Evolutionary conservation across 2,888 invertebrate species (phyloP).

Genomic region (Macaria notata): DNA sequence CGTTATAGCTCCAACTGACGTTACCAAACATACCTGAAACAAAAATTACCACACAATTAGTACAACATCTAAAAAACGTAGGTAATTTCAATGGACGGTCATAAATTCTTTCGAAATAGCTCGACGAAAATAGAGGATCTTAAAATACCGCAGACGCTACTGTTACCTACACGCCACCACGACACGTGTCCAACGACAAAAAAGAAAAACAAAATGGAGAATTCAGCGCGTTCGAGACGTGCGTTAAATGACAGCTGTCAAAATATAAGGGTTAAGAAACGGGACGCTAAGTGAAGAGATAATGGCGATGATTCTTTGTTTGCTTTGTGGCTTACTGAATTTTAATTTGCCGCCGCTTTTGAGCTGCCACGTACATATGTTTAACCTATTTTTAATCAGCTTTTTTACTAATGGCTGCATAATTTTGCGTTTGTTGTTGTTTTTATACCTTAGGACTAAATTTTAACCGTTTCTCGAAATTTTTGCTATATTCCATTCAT

Average conservation of each 20-base stretch:
- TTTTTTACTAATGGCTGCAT: no score
- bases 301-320: slow-evolving; percentile 7
- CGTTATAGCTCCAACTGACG: no score
- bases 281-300: slow-evolving; percentile 6
- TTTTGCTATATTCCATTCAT: no score
- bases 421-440: no score
- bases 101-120: slow-evolving; percentile 16
- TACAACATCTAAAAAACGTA: slow-evolving; percentile 1
- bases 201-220: slow-evolving; percentile 35
- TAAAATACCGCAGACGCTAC: slow-evolving; percentile 18
- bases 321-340: neutral
- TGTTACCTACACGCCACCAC: slow-evolving; percentile 16
- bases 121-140: slow-evolving; percentile 19
- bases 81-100: neutral
- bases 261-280: slow-evolving; percentile 40
- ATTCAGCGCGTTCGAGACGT: slow-evolving; percentile 33
- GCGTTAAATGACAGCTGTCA: slow-evolving; percentile 63
- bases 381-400: neutral
- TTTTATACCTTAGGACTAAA: no score
- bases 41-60: slow-evolving; percentile 11
- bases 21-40: slow-evolving; percentile 22
- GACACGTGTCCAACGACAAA: slow-evolving; percentile 33
- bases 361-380: neutral
- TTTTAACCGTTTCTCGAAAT: no score
- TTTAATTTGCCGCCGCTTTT: slow-evolving; percentile 5